Percentiles rank a stretch among this genome's conserved stretches.
These are phyloP conservation scores for Anoplophora glabripennis DNA, from an alignment of 1,140 invertebrate genomes.

Conservation along the genomic window DNA sequence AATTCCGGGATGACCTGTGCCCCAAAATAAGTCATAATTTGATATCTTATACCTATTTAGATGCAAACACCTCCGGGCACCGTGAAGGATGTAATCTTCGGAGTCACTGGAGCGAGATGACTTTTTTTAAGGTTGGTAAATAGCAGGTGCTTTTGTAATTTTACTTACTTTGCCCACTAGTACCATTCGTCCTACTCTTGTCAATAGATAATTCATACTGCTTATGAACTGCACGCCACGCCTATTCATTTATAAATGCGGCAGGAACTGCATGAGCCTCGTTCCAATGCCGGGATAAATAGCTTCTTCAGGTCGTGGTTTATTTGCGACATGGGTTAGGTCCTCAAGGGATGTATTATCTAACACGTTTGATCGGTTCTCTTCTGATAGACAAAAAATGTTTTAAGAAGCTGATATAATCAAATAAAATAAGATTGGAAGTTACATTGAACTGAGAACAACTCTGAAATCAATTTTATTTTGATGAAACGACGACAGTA, in stretches of 20 bases:
- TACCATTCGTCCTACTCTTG: slow-evolving; percentile 36
- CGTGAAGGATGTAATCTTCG: slow-evolving; percentile 16
- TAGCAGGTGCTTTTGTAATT: slow-evolving; percentile 27
- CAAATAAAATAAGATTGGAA: too few relatives aligned
- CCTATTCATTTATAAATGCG: slow-evolving; percentile 28
- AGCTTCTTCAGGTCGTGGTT: too few relatives aligned
- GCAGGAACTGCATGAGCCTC: slow-evolving; percentile 19
- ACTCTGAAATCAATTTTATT: too few relatives aligned
- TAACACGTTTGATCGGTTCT: too few relatives aligned
- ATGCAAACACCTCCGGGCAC: not conserved
- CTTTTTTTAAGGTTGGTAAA: slow-evolving; percentile 16
- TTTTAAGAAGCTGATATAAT: too few relatives aligned
- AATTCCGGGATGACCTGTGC: slow-evolving; percentile 6
- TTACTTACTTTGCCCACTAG: slow-evolving; percentile 23
- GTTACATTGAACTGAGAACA: too few relatives aligned
- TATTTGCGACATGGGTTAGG: too few relatives aligned
- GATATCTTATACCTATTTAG: slow-evolving; percentile 5
- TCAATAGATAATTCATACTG: slow-evolving; percentile 38
- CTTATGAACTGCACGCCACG: slow-evolving; percentile 29
- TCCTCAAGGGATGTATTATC: too few relatives aligned
- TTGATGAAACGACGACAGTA: too few relatives aligned
- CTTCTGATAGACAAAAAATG: too few relatives aligned
- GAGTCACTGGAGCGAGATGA: slow-evolving; percentile 21
- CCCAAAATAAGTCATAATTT: slow-evolving; percentile 7
- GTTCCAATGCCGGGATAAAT: not conserved